Evolutionary conservation across 2,797 vertebrate species (phyloP).

Genomic region (Adrianichthys oophorus): DNA sequence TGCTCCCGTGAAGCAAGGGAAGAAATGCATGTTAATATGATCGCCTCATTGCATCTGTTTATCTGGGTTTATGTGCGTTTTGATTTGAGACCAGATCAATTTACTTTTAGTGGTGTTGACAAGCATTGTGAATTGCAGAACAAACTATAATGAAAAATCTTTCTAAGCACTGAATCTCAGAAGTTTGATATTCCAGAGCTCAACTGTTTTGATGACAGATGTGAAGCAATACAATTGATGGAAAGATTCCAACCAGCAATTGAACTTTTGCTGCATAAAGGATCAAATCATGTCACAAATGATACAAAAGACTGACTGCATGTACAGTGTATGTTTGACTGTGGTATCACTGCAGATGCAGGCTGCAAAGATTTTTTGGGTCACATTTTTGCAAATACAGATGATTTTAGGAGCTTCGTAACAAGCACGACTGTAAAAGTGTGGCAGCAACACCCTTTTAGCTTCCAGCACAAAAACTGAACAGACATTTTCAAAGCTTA

Average conservation of each 20-base stretch:
- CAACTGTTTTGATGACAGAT: too few relatives aligned
- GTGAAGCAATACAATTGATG: not conserved
- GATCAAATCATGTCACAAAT: not conserved
- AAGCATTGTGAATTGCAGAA: not conserved
- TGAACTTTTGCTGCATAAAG: not conserved
- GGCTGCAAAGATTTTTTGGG: not conserved
- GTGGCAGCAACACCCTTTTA: conserved; percentile 11
- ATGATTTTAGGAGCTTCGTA: not conserved
- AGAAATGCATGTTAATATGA: not conserved
- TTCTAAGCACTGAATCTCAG: not conserved
- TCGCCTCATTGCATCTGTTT: not conserved
- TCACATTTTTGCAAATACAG: not conserved
- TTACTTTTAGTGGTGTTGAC: not conserved
- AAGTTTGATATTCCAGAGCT: too few relatives aligned
- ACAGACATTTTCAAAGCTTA: conserved; percentile 17
- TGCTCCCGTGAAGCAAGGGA: not conserved
- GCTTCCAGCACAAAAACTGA: conserved; percentile 19
- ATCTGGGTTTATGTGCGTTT: not conserved
- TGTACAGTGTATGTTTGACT: not conserved
- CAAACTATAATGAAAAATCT: not conserved
- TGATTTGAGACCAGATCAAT: not conserved
- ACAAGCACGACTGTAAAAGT: not conserved
- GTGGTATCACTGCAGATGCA: not conserved
- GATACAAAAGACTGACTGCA: not conserved
- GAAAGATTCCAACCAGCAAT: not conserved